phyloP scores from a whole-genome alignment of 30 jellyfish, hydroid and myxozoan genomes.

The Hydractinia echinata region DNA sequence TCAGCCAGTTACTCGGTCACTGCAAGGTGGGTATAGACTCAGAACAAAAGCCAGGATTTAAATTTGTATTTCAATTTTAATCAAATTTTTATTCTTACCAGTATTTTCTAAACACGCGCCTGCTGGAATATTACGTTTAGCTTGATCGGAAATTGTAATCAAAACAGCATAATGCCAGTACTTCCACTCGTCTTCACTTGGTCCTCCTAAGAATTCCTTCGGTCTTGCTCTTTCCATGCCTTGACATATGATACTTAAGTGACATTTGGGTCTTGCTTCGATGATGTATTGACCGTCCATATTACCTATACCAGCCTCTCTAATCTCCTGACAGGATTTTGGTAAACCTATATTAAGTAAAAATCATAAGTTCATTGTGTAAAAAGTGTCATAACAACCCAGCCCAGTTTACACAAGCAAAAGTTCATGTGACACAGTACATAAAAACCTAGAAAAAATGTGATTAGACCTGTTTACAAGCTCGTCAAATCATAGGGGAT shows the following conservation, averaged over 20 bases:
- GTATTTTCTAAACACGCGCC: constrained; percentile 89
- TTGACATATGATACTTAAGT: constrained; percentile 85
- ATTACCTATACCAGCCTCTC: constrained; percentile 67
- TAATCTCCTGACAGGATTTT: constrained; percentile 76
- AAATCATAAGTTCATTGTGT: not conserved
- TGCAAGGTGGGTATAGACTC: not conserved
- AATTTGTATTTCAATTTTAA: not conserved
- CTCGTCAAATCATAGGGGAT: too few species aligned
- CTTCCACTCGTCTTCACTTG: constrained; percentile 70
- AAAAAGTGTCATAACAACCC: too few species aligned
- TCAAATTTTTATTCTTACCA: constrained; percentile 36
- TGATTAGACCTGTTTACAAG: too few species aligned
- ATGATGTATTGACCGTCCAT: constrained; percentile 84
- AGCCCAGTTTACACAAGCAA: too few species aligned
- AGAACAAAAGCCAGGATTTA: not conserved
- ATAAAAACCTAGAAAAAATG: too few species aligned
- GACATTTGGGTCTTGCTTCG: constrained; percentile 81
- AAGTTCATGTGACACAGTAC: too few species aligned
- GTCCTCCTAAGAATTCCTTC: constrained; percentile 89
- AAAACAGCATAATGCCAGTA: constrained; percentile 81
- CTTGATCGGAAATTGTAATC: constrained; percentile 63
- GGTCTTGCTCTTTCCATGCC: constrained; percentile 74
- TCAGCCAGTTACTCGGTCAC: not conserved
- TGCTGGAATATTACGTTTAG: constrained; percentile 64
- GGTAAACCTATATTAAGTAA: constrained; percentile 52